phyloP scores from a whole-genome alignment of 2,113 vertebrate species.

The Vidua macroura region DNA sequence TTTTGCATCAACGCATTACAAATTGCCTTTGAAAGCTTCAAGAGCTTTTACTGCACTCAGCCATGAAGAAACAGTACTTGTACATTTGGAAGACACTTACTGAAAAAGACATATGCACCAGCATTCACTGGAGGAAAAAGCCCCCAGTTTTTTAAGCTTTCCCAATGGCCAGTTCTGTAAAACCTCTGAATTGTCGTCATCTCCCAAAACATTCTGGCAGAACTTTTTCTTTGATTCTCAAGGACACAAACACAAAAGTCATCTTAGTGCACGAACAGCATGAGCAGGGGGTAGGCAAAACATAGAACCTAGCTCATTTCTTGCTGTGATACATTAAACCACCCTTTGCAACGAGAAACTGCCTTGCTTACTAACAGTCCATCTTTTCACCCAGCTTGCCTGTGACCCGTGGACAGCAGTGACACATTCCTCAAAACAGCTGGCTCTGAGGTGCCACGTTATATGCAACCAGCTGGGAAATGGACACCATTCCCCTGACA shows the following conservation, averaged over 20 bases:
- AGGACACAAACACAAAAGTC: neutral
- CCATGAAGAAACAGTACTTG: neutral
- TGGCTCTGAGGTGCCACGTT: neutral
- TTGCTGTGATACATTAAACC: neutral
- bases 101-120: neutral
- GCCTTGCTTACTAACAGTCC: neutral
- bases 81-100: neutral
- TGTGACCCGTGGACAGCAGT: neutral
- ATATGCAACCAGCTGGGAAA: neutral
- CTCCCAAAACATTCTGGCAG: neutral
- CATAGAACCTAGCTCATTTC: neutral
- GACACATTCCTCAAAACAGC: neutral
- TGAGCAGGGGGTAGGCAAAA: neutral
- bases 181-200: neutral
- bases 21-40: neutral
- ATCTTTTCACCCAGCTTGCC: neutral
- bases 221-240: neutral
- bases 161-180: neutral
- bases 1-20: neutral
- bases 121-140: neutral
- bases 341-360: neutral
- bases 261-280: neutral
- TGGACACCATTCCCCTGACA: neutral
- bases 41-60: slow-evolving; percentile 20
- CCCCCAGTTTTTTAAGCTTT: neutral